Conservation (phyloP, 2,888 invertebrate genomes). For the Andrena marginata region DNA sequence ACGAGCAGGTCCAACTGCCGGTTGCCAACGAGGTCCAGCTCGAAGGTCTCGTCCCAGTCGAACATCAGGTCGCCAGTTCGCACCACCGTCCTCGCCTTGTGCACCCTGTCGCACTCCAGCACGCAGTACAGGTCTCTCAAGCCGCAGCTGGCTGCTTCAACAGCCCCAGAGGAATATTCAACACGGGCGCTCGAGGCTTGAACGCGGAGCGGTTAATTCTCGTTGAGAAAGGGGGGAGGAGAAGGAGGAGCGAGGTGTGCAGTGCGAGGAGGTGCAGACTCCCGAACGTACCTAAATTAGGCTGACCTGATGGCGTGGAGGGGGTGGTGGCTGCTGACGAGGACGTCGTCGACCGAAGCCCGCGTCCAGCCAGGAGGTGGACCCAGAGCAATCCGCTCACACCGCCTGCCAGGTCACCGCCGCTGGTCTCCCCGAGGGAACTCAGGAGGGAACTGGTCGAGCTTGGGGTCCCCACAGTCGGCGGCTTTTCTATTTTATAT, state of each 20-base stretch:
- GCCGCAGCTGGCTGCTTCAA: conserved; percentile 85
- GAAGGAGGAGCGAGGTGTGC: conserved; percentile 27
- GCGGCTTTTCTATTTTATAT: conserved; percentile 94
- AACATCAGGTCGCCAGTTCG: conserved; percentile 98
- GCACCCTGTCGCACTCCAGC: conserved; percentile 97
- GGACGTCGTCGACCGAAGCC: conserved; percentile 90
- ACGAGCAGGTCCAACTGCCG: conserved; percentile 97
- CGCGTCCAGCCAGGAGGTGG: conserved; percentile 94
- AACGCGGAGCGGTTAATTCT: too few species aligned
- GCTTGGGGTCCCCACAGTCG: conserved; percentile 86
- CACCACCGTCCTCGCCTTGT: conserved; percentile 98
- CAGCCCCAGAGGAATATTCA: background rate
- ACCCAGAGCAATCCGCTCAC: conserved; percentile 96
- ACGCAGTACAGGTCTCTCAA: conserved; percentile 98
- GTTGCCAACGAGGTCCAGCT: conserved; percentile 97
- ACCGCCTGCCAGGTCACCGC: conserved; percentile 86
- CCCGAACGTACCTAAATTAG: conserved; percentile 81
- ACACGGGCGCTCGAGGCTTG: background rate
- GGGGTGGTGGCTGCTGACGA: conserved; percentile 91
- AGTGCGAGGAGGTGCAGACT: conserved; percentile 29
- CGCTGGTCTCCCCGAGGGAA: conserved; percentile 80
- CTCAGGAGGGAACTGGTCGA: conserved; percentile 85
- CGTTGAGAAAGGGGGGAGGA: background rate
- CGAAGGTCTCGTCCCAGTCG: conserved; percentile 99
- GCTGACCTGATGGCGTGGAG: conserved; percentile 87